Base-by-base conservation (phyloP, 2,797 vertebrate genomes). In the Margarornis squamiger region DNA sequence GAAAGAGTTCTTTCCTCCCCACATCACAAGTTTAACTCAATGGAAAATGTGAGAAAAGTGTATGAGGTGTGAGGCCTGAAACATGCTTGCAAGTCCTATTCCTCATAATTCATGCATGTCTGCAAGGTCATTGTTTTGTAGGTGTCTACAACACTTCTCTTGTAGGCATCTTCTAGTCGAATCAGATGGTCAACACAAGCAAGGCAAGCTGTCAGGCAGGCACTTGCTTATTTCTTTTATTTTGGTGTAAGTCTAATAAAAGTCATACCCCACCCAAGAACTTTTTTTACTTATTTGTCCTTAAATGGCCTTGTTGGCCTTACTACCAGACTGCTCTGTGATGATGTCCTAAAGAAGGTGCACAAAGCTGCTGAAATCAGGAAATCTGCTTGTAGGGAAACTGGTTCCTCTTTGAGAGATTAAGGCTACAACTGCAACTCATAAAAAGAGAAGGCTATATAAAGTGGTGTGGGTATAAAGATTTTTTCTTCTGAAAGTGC, bases 61-160 rank as follows among this genome's bases (percentile, higher is more conserved):
- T 79, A 19, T 59, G 52, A 82, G 30, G 29, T 49, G 30, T 51
- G 51, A 84, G 79, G 76, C 51, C 22, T 4, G 0, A 68, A 89
- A 71, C 39, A 45, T 1, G 4, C 30, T 66, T 84, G 27, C 34
- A 63, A 88, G 51, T 62, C 52, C 34, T 66, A 9, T 55, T 66
- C 3, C 1, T 70, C 43, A 29, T n/a, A 87, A 68, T 46, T 57
- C 63, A 34, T 3, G 23, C 2, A 0, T 1, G 0, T 59, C 51
- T 73, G 29, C 3, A 0, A 94, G 68, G 76, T 75, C 79, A 81
- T 38, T 58, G n/a, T 39, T 86, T 39, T 38, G 61, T 65, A 81
- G 54, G 43, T 83, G 68, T 48, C 72, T 90, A 32, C 34, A 91
- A 51, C 77, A 79, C 58, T 46, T 58, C 61, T 81, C 70, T 38